Base-by-base conservation (phyloP, 2,888 invertebrate species). In the Candidula unifasciata region DNA sequence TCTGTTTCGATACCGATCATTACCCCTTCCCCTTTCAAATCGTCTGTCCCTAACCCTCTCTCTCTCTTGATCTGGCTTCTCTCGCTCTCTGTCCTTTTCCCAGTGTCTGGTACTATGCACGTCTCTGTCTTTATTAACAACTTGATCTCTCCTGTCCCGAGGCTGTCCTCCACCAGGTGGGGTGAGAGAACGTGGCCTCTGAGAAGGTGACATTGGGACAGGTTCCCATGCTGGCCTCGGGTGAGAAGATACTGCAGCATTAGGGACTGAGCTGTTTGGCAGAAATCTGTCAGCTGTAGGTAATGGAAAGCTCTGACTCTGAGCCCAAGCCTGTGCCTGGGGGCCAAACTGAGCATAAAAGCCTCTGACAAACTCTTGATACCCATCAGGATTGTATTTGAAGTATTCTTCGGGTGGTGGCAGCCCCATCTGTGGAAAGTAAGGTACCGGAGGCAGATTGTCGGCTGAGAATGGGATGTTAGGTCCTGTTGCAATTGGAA, bases 321-420 rank as follows among this genome's bases (percentile, higher is more conserved):
- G 87, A 87, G 54, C 88, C 88, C 80, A 80, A 18, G 80, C 74
- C 57, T 78, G 78, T 24, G 83, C 52, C 33, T 83, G 83, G 2
- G 83, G 77, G 10, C 83, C 77, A 68, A 83, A 35, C 66, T 84
- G 84, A 52, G 84, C 44, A 60, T 84, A 84, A 54, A 84, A 80
- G 35, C 74, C 80, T 37, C 84, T 64, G 0, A 84, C 80, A 84
- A 84, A 84, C 27, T 80, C 84, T 71, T 84, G 80, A n/a, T 84
- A 84, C 0, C 84, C 84, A 66, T 64, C 80, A 54, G 85, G 86
- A 57, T 88, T 86, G 71, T 87, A 87, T 78, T 88, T 88, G 64
- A 71, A 86, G 80, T 68, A 82, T 24, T 84, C 86, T 54, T 84
- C 86, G 64, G 85, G 79, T 6, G 85, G 79, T n/a, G 84, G 83